Base-by-base conservation (phyloP, 2,888 invertebrate species). In the Pelosia muscerda region DNA sequence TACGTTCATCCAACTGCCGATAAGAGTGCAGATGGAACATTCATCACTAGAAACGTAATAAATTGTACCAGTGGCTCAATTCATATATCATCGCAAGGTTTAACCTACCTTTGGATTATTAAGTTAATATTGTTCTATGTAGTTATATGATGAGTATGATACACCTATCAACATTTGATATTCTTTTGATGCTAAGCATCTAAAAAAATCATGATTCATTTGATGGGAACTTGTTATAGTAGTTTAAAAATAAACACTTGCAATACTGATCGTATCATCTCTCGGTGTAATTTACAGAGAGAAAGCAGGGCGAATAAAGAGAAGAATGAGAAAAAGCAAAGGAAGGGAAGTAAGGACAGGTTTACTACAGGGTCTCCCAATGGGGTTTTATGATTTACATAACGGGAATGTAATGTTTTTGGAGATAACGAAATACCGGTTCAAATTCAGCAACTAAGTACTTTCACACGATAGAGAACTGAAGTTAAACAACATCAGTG, bases 11-110 rank as follows among this genome's bases (percentile, higher is more conserved):
- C 57, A 28, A 63, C 54, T 68, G 53, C 53, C 61, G 59, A 68
- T 76, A 77, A 64, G 59, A 63, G 60, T 63, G 63, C 67, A 58
- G 53, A 63, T 49, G 57, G 56, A 62, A 72, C 65, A 68, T 69
- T 68, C 22, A 38, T 69, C 64, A 67, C 60, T 59, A 59, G 31
- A 68, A 34, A 26, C 15, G 56, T 64, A 55, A 68, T 69, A 60
- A 61, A 67, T 69, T 72, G 59, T 63, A 57, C 59, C 65, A 54
- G 70, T 15, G 19, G 34, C 25, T 38, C 34, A 59, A 59, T 53
- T 22, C 13, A 1, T 49, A 49, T 49, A 61, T 5, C 19, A 49
- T 28, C 49, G 4, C 42, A 10, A 25, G 11, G 28, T 42, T 58
- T 23, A 15, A n/a, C 42, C 11, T 31, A 22, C 10, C 23, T 15